phyloP scores from a whole-genome alignment of 2,888 invertebrate species.

The Tachystola acroxantha region DNA sequence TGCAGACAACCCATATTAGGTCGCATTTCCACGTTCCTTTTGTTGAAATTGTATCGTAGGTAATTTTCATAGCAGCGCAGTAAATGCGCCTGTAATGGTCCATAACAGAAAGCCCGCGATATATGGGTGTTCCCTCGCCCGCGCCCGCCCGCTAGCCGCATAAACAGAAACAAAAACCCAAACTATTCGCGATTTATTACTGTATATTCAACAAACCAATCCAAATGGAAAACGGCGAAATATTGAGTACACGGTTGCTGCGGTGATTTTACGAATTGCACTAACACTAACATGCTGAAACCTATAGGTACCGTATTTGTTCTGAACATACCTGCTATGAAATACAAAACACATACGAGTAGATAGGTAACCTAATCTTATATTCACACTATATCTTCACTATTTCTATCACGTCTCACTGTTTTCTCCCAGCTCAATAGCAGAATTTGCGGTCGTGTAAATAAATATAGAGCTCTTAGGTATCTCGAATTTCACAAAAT shows the following conservation, averaged over 20 bases:
- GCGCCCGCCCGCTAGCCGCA: constrained; percentile 21
- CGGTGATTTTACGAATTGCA: constrained; percentile 22
- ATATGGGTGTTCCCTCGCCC: constrained; percentile 33
- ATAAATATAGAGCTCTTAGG: too few relatives aligned
- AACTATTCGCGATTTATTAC: constrained; percentile 48
- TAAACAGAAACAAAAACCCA: constrained; percentile 44
- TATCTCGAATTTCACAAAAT: constrained; percentile 20
- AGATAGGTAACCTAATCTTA: neutral
- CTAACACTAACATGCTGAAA: too few relatives aligned
- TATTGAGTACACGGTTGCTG: constrained; percentile 29
- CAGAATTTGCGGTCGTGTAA: neutral
- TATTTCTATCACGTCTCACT: neutral
- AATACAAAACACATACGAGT: neutral
- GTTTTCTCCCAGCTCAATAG: neutral
- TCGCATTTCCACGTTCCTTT: constrained; percentile 33
- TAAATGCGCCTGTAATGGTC: constrained; percentile 58
- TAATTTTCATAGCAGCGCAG: constrained; percentile 57
- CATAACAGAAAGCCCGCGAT: constrained; percentile 58
- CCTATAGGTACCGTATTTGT: too few relatives aligned
- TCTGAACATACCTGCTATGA: too few relatives aligned
- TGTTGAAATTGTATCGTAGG: constrained; percentile 44
- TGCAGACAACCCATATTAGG: constrained; percentile 24
- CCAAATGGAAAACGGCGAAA: constrained; percentile 29
- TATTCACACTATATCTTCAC: neutral
- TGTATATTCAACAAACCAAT: constrained; percentile 39